Evolutionary conservation across 2,888 invertebrate genomes (phyloP), one percentile per base, ranked within the genome.

Genomic region (Acanthacorydalis orientalis): DNA sequence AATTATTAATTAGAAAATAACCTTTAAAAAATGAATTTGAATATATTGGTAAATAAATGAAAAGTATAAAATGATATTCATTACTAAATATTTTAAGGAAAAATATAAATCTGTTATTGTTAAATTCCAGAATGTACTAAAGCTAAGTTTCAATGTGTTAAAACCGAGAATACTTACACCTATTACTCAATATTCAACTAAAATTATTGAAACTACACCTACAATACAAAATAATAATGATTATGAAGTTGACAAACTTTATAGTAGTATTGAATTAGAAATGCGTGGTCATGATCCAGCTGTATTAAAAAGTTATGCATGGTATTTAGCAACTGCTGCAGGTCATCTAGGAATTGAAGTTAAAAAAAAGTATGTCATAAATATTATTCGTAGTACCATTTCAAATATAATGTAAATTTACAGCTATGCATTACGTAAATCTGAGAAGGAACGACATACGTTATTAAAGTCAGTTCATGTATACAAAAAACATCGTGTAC

Each of bases 401-500:
- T 43, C 11, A 16, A 3, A 11, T 10, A 43, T 10, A 2, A 7
- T 7, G 47, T 40, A 15, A 46, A 48, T 53, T 74, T 75, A 43
- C 67, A 92, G 91, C 55, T 80, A 78, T 75, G 77, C 79, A 31
- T 73, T 79, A 38, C 70, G 75, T 44, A 86, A 83, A 68, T 73
- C 86, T 2, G 68, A 76, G 49, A 81, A 87, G 57, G 78, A 85
- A 53, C 74, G 89, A 47, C 76, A 79, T 59, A 88, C 89, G 1
- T 68, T 96, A 9, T 70, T 96, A 6, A 87, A 87, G 62, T 87
- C 89, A 41, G 87, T 87, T 34, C 89, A 89, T 62, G 83, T 91
- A 54, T 82, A 85, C 61, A 92, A 92, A 63, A 96, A 96, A 59
- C 92, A 95, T 65, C 76, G 82, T 60, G 90, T 91, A 0, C 96